Base-by-base conservation (phyloP, 2,113 vertebrate species). In the Vireo altiloquus region DNA sequence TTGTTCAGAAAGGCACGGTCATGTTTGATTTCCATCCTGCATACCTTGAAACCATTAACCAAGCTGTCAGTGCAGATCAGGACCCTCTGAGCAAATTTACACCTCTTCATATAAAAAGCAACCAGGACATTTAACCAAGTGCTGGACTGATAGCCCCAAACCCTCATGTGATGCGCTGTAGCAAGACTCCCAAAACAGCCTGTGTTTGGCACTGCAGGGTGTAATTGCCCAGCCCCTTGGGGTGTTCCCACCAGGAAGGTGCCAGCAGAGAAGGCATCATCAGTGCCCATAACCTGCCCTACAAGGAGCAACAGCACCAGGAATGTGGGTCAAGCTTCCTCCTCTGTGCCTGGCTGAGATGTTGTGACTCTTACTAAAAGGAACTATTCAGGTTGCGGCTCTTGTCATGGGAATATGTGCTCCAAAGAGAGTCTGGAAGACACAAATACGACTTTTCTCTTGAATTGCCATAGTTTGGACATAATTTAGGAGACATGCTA, bases 281-380 rank as follows among this genome's bases (percentile, higher is more conserved):
- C 27, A 68, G 24, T 71, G 71, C 50, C 64, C 11, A 7, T 74
- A 65, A 44, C 1, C 24, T 69, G 66, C 46, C 59, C 53, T 80
- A 30, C 42, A 33, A 61, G 42, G 37, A 49, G 37, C 44, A 52
- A 31, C 31, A 61, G 40, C n/a, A 25, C 35, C 2, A 2, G 52
- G 71, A 49, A 60, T 25, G 33, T 21, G 30, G 33, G 25, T 66
- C 5, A 18, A 47, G 61, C 12, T 90, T 20, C 72, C 35, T 61
- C 24, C 56, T 82, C 50, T 8, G 0, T 57, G 35, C 13, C 30
- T 6, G 0, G 42, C 33, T 2, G 2, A 40, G 31, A 39, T 76
- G 24, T 39, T 80, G 42, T 49, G 52, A 66, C 54, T 7, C 1
- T 47, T 40, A 71, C 47, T 71, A 37, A 54, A 84, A 90, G 39